These are phyloP conservation scores for Montipora efflorescens DNA, from an alignment of 64 coral and sea anemone genomes.

Conservation along the genomic window DNA sequence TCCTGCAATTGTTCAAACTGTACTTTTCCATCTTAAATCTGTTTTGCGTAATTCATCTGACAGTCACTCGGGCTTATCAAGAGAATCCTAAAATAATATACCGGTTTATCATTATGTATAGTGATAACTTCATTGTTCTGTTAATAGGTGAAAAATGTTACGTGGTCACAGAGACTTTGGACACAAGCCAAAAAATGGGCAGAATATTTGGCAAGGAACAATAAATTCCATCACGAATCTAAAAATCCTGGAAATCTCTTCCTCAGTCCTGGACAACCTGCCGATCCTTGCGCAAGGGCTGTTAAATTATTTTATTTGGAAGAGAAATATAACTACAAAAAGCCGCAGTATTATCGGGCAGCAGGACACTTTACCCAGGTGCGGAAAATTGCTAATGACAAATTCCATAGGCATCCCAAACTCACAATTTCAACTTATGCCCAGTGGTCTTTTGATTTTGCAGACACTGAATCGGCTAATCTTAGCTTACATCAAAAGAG, in stretches of 20 bases:
- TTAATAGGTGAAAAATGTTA: conserved; percentile 5
- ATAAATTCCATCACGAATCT: conserved; percentile 13
- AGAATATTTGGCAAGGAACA: neutral
- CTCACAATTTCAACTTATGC: too few species aligned
- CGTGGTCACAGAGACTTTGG: neutral
- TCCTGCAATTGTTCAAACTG: too few species aligned
- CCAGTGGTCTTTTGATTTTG: too few species aligned
- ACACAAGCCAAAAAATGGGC: conserved; percentile 8
- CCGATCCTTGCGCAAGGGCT: neutral
- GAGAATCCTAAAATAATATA: too few species aligned
- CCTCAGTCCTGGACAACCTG: conserved; percentile 2
- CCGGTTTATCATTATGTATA: too few species aligned
- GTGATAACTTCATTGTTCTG: neutral
- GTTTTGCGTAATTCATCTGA: too few species aligned
- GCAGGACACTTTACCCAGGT: conserved; percentile 54
- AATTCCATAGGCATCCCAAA: too few species aligned
- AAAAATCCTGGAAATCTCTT: conserved; percentile 11
- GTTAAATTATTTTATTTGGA: conserved; percentile 22
- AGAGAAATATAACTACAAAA: conserved; percentile 38
- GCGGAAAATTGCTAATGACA: neutral
- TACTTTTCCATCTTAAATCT: too few species aligned
- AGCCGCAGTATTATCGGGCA: neutral
- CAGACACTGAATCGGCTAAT: too few species aligned
- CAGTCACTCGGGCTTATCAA: too few species aligned
- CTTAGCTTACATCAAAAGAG: too few species aligned